phyloP scores from a whole-genome alignment of 2,888 invertebrate genomes.

The Lepeophtheirus nordmannii region DNA sequence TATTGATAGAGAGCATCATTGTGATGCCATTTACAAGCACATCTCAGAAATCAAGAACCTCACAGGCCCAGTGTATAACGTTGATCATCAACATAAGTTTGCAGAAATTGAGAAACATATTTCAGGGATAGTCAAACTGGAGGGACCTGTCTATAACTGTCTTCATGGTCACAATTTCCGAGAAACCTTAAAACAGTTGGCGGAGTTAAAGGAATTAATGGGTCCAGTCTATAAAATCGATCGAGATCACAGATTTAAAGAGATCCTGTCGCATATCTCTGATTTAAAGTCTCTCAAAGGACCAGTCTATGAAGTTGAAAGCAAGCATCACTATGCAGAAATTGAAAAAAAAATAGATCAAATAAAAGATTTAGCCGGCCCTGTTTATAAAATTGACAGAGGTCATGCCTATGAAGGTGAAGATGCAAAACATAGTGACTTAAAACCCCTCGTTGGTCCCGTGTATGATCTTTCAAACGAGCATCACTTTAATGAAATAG shows the following conservation, averaged over 20 bases:
- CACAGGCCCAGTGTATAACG: conserved; percentile 20
- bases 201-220: conserved; percentile 6
- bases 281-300: conserved; percentile 16
- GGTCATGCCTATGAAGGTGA: neutral
- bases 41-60: neutral
- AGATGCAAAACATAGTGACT: neutral
- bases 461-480: conserved; percentile 1
- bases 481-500: conserved; percentile 20
- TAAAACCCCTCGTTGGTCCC: conserved; percentile 17
- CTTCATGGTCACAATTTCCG: conserved; percentile 3
- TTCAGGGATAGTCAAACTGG: neutral
- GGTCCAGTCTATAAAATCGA: conserved; percentile 22
- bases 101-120: conserved; percentile 20
- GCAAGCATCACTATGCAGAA: conserved; percentile 20
- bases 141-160: conserved; percentile 16
- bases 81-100: conserved; percentile 22
- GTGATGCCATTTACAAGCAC: conserved; percentile 4
- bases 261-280: conserved; percentile 13
- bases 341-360: neutral
- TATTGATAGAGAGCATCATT: conserved; percentile 14
- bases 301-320: conserved; percentile 22
- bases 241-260: conserved; percentile 6
- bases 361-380: neutral
- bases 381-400: conserved; percentile 13
- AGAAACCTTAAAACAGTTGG: conserved; percentile 12